Evolutionary conservation across 2,113 vertebrate genomes (phyloP).

Genomic region (Phalacrocorax pelagicus): DNA sequence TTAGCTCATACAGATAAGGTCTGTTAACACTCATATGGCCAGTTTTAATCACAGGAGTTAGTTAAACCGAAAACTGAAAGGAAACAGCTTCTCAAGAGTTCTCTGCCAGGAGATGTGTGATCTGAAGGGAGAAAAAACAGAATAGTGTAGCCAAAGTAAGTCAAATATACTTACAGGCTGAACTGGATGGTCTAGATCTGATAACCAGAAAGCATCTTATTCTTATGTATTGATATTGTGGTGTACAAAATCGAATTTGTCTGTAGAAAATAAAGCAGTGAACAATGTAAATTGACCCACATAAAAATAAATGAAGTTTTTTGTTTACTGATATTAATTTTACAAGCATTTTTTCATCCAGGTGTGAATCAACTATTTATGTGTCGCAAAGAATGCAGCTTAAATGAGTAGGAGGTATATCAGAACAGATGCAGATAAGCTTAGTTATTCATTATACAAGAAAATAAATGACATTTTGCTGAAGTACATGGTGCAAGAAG

Average conservation of each 20-base stretch:
- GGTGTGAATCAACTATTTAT: neutral
- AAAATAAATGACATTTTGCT: conserved; percentile 41
- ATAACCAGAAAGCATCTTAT: neutral
- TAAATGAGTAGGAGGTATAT: neutral
- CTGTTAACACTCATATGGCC: neutral
- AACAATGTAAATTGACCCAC: neutral
- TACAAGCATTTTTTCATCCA: neutral
- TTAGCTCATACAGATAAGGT: neutral
- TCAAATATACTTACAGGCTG: neutral
- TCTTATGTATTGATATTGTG: neutral
- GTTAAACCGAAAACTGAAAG: neutral
- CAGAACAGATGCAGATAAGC: neutral
- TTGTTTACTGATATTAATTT: neutral
- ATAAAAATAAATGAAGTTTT: neutral
- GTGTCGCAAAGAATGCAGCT: neutral
- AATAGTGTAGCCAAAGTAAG: neutral
- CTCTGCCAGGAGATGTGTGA: neutral
- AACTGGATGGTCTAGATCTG: neutral
- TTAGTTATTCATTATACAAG: neutral
- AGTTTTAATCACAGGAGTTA: neutral
- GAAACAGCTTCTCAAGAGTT: neutral
- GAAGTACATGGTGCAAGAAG: conserved; percentile 13
- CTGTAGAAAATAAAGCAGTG: neutral
- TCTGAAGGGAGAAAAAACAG: neutral
- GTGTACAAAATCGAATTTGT: neutral